Base-by-base conservation (phyloP, 2,888 invertebrate species). In the Eupithecia exiguata region DNA sequence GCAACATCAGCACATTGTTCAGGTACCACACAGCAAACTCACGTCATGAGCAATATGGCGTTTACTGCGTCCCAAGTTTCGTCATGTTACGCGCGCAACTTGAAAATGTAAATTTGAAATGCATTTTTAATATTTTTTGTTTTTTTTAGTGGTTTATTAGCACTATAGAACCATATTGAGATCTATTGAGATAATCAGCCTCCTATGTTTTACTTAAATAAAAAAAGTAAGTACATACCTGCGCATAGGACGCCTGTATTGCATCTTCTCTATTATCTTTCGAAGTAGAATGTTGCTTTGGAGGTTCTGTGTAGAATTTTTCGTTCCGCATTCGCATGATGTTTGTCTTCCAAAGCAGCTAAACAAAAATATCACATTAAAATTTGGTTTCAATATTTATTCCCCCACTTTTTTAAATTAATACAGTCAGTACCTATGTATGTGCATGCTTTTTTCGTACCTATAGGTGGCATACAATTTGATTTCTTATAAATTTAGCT, bases 231-330 rank as follows among this genome's bases (percentile, higher is more conserved):
- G 18, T 66, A 66, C 66, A 66, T 21, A 77, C 76, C 53, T 74
- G 30, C 12, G 21, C 30, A 10, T 35, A n/a, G 69, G 25, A 9
- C 21, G 35, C 21, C 16, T 69, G 1, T 46, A 76, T 9, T 84
- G 71, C 81, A 88, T 84, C 78, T 86, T 88, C 9, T 79, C 77
- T 14, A 86, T 80, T n/a, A 88, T 77, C 38, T 86, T 82, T 70
- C 84, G 84, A n/a, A 88, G 78, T 9, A 86, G 77, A 9, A 85
- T 86, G 71, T 89, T 87, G 5, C 84, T 82, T 67, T 81, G 81
- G 30, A 83, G 77, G 0, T 70, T 75, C 35, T 77, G 71, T 0
- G 87, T 86, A 9, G n/a, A 9, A 6, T 84, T 77, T 16, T 74
- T 65, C 1, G 68, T 76, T 43, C 87, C 87, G 68, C 89, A 89